phyloP scores from a whole-genome alignment of 2,888 invertebrate species.

The Thalpophila matura region DNA sequence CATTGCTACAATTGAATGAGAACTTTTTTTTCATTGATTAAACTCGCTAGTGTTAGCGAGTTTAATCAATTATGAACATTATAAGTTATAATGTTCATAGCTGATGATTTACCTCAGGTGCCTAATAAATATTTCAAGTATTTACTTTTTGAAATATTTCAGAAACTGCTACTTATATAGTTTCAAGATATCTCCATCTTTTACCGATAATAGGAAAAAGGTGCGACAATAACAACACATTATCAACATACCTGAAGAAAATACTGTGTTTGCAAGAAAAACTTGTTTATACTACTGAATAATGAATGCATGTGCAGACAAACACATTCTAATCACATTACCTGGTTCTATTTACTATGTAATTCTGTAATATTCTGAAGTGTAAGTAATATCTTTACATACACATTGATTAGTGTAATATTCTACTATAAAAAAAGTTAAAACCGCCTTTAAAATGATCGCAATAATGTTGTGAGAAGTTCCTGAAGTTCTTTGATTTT shows the following conservation, averaged over 20 bases:
- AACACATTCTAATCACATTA: slow-evolving; percentile 46
- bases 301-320: slow-evolving; percentile 21
- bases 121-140: no score
- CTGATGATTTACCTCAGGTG: no score
- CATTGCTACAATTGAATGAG: no score
- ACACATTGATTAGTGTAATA: no score
- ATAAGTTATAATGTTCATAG: no score
- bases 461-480: no score
- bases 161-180: neutral
- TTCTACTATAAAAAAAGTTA: no score
- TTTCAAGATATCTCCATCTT: neutral
- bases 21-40: no score
- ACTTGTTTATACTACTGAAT: slow-evolving; percentile 25
- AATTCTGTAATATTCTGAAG: neutral
- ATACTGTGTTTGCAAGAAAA: slow-evolving; percentile 12
- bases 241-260: slow-evolving; percentile 4
- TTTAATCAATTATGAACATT: no score
- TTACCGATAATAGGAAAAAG: neutral
- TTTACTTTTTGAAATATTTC: neutral
- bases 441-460: no score
- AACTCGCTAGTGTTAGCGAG: no score
- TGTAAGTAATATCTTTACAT: neutral
- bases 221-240: slow-evolving; percentile 12
- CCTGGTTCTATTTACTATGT: neutral
- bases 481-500: no score